Percentiles rank a stretch among this genome's conserved stretches.
Evolutionary conservation across 1,140 invertebrate genomes (phyloP).

Genomic region (Drosophila sp.): DNA sequence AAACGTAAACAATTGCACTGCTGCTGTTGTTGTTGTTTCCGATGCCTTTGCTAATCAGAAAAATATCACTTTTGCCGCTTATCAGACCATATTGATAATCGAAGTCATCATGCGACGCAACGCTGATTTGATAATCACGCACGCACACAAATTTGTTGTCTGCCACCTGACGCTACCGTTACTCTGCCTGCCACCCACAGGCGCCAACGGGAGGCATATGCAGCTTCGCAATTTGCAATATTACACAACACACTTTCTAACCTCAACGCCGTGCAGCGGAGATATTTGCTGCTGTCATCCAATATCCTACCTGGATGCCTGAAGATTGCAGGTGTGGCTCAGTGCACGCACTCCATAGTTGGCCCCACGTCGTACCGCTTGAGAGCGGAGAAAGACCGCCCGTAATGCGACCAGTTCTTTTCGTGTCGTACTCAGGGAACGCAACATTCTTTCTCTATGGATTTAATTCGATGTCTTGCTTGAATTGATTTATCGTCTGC

Average conservation of each 20-base stretch:
- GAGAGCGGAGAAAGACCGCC: constrained; percentile 48
- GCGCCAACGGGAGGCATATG: constrained; percentile 21
- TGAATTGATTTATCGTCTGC: constrained; percentile 11
- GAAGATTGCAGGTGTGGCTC: constrained; percentile 48
- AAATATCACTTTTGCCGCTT: constrained; percentile 37
- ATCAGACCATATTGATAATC: constrained; percentile 55
- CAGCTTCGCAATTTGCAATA: constrained; percentile 70
- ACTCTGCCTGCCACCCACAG: constrained; percentile 11
- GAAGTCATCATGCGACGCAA: constrained; percentile 44
- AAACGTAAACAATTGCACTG: constrained; percentile 69
- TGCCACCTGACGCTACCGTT: not conserved
- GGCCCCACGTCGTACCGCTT: constrained; percentile 28
- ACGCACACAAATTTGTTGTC: constrained; percentile 24
- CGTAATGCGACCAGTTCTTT: constrained; percentile 85
- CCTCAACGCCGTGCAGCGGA: constrained; percentile 58
- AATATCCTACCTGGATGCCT: constrained; percentile 62
- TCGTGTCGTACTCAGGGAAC: constrained; percentile 88
- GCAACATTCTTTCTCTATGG: constrained; percentile 85
- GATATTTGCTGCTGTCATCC: not conserved
- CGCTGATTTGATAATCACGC: constrained; percentile 60
- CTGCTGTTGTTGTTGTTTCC: not conserved
- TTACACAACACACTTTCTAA: constrained; percentile 80
- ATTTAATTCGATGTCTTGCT: constrained; percentile 37
- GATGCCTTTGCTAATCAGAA: constrained; percentile 25
- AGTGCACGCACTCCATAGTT: constrained; percentile 62